These are phyloP conservation scores for Drosophila bunnanda DNA, from an alignment of 2,888 invertebrate species.

Conservation along the genomic window DNA sequence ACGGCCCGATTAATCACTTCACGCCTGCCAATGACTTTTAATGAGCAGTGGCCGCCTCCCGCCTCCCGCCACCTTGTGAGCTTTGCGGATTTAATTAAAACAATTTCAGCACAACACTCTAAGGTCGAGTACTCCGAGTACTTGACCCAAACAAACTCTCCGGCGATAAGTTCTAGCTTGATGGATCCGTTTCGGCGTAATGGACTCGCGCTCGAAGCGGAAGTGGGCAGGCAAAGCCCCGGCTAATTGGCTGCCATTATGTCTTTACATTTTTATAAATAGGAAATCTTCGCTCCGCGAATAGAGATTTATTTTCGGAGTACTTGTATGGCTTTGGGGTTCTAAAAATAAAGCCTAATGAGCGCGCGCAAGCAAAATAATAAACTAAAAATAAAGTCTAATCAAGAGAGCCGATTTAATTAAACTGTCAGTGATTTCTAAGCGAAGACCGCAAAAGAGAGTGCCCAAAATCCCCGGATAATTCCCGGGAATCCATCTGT, in stretches of 20 bases:
- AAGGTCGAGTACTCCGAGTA: slow-evolving; percentile 31
- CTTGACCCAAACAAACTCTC: slow-evolving; percentile 40
- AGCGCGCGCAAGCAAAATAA: slow-evolving; percentile 26
- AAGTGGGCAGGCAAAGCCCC: slow-evolving; percentile 37
- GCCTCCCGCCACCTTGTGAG: background rate
- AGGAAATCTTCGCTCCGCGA: slow-evolving; percentile 34
- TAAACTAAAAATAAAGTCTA: slow-evolving; percentile 31
- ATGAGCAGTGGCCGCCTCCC: slow-evolving; percentile 18
- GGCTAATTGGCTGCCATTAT: slow-evolving; percentile 68
- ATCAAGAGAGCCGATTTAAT: slow-evolving; percentile 46
- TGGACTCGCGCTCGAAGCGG: slow-evolving; percentile 29
- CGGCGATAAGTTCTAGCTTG: slow-evolving; percentile 33
- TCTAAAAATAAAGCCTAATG: slow-evolving; percentile 39
- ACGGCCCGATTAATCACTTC: slow-evolving; percentile 47
- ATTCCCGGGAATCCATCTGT: slow-evolving; percentile 16
- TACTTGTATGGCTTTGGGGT: slow-evolving; percentile 13
- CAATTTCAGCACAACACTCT: slow-evolving; percentile 29
- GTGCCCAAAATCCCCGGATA: slow-evolving; percentile 25
- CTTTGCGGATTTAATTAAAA: slow-evolving; percentile 30
- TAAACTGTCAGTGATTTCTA: slow-evolving; percentile 32
- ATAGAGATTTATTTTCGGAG: slow-evolving; percentile 36
- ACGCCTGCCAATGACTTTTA: slow-evolving; percentile 44
- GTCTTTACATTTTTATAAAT: slow-evolving; percentile 72
- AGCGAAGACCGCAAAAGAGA: slow-evolving; percentile 24
- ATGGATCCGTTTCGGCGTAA: slow-evolving; percentile 36